Percentiles rank a stretch among this genome's conserved stretches.
Evolutionary conservation across 2,888 invertebrate species (phyloP).

Genomic region (Pantelozetes paolii): DNA sequence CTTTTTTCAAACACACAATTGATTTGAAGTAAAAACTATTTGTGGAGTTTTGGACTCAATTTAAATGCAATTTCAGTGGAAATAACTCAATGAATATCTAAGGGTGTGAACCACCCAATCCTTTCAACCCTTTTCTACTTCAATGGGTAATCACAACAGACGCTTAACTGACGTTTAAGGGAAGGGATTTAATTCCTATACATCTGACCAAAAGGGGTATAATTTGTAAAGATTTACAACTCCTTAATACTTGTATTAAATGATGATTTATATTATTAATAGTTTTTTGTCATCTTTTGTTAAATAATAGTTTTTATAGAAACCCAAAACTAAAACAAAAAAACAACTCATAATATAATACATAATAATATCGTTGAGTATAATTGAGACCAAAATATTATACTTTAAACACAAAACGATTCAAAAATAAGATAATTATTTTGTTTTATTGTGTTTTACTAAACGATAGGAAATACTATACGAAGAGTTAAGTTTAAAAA

Average conservation of each 20-base stretch:
- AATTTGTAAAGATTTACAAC: constrained; percentile 27
- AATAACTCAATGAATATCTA: constrained; percentile 8
- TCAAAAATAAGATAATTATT: background rate
- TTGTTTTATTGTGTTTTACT: background rate
- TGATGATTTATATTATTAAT: background rate
- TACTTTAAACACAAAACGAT: background rate
- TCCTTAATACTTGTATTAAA: constrained; percentile 3
- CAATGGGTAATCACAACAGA: background rate
- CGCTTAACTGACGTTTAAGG: background rate
- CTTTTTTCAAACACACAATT: background rate
- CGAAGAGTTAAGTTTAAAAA: too few relatives aligned
- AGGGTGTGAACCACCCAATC: background rate
- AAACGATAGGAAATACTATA: too few relatives aligned
- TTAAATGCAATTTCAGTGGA: background rate
- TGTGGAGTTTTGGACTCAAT: background rate
- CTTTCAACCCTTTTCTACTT: background rate
- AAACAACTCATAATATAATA: background rate
- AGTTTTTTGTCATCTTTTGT: background rate
- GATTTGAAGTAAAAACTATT: background rate
- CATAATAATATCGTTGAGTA: background rate
- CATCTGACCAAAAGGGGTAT: background rate
- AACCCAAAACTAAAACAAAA: background rate
- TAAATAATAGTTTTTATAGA: background rate
- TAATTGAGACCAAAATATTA: background rate
- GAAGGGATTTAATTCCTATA: background rate